A percentile compares a stretch with the other conserved stretches of the same genome.
phyloP scores from a whole-genome alignment of 2,797 vertebrate genomes.

The Diceros bicornis region DNA sequence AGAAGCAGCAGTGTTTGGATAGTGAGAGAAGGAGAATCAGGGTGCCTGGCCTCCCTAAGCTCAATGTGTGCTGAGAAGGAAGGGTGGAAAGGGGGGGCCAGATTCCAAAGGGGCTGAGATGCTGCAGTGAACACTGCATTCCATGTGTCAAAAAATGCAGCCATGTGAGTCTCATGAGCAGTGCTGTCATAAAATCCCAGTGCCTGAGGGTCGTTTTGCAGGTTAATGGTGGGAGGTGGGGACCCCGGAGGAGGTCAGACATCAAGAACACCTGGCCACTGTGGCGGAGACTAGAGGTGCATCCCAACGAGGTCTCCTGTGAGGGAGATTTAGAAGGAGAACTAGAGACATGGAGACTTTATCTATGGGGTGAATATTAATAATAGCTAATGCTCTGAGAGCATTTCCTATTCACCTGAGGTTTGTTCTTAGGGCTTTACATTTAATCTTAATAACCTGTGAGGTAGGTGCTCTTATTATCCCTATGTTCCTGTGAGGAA shows the following conservation, averaged over 20 bases:
- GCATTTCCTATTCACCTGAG: not conserved
- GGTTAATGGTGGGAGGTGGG: not conserved
- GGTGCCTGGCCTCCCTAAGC: not conserved
- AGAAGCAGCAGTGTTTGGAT: not conserved
- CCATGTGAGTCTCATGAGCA: slow-evolving; percentile 87
- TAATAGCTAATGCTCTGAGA: not conserved
- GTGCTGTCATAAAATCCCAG: slow-evolving; percentile 73
- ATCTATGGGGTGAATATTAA: not conserved
- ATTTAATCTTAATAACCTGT: not conserved
- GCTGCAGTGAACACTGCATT: fast-evolving
- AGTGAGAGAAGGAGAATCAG: not conserved
- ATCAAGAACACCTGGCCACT: not conserved
- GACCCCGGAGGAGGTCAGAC: not conserved
- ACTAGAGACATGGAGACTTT: not conserved
- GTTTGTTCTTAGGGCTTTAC: not conserved
- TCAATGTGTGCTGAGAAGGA: not conserved
- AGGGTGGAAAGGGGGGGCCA: not conserved
- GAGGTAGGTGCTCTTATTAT: not conserved
- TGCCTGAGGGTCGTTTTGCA: slow-evolving; percentile 36
- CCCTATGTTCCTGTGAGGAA: not conserved
- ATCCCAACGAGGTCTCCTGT: not conserved
- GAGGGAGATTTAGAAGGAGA: not conserved
- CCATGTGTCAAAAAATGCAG: slow-evolving; percentile 88
- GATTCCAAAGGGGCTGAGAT: not conserved
- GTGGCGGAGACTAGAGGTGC: not conserved